A percentile compares a stretch with the other conserved stretches of the same genome.
Evolutionary conservation across 2,888 invertebrate genomes (phyloP).

Genomic region (Chrysolina americana): DNA sequence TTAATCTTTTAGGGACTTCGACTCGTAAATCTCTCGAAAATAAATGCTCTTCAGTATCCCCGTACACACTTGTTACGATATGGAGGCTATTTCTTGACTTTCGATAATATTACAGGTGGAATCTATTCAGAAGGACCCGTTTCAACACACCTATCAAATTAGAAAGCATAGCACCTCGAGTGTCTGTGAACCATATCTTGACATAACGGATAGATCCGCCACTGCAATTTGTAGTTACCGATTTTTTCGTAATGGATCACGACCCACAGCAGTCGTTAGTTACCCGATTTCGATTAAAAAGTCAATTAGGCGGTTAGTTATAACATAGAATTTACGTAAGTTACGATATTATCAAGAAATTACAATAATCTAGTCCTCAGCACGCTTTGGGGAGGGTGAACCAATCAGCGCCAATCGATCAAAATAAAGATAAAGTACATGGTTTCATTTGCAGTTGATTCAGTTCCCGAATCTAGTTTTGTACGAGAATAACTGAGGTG

Average conservation of each 20-base stretch:
- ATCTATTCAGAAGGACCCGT: too few relatives aligned
- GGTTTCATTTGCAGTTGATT: not conserved
- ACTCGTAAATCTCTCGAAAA: too few relatives aligned
- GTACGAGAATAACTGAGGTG: too few relatives aligned
- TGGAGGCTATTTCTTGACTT: too few relatives aligned
- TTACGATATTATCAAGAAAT: conserved; percentile 9
- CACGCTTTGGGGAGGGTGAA: not conserved
- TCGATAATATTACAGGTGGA: too few relatives aligned
- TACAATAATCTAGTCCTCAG: not conserved
- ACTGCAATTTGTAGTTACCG: conserved; percentile 20
- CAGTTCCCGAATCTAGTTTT: too few relatives aligned
- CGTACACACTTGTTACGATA: too few relatives aligned
- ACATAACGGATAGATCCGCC: conserved; percentile 10
- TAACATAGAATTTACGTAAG: conserved; percentile 11
- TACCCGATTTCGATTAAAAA: conserved; percentile 21
- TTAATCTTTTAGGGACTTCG: too few relatives aligned
- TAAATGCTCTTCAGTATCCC: too few relatives aligned
- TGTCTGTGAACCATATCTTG: not conserved
- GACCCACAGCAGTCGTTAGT: conserved; percentile 15
- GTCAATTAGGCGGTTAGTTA: conserved; percentile 19
- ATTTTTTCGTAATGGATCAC: conserved; percentile 22
- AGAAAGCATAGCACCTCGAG: too few relatives aligned
- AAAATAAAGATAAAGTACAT: not conserved
- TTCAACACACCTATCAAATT: too few relatives aligned
- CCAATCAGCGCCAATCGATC: too few relatives aligned